Evolutionary conservation across 2,113 vertebrate genomes (phyloP).

Genomic region (Hypocryptadius cinnamomeus): DNA sequence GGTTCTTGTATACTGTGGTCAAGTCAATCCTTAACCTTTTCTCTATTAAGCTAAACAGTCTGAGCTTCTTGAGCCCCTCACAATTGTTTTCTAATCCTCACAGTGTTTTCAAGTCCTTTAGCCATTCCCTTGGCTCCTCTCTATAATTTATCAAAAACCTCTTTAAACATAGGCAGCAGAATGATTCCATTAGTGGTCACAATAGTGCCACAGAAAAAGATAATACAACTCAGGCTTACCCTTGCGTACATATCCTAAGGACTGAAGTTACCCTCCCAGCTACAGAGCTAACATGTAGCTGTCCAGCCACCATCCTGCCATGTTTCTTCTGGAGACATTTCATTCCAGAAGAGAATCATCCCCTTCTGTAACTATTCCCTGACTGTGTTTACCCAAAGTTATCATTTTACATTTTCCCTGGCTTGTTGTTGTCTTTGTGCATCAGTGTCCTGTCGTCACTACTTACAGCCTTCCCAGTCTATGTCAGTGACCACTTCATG

Average conservation of each 20-base stretch:
- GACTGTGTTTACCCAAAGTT: background rate
- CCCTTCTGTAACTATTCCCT: background rate
- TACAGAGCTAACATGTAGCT: background rate
- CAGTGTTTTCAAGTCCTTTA: constrained; percentile 45
- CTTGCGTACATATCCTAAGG: background rate
- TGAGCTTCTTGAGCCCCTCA: constrained; percentile 60
- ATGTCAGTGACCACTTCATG: background rate
- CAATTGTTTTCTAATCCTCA: constrained; percentile 60
- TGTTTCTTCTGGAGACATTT: background rate
- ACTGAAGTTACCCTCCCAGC: background rate
- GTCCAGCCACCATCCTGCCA: background rate
- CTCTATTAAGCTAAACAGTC: constrained; percentile 55
- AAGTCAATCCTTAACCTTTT: constrained; percentile 60
- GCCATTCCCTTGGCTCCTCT: constrained; percentile 31
- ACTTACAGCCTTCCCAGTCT: background rate
- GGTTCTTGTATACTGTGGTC: constrained; percentile 38
- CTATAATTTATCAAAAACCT: constrained; percentile 56
- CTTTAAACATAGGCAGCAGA: constrained; percentile 44
- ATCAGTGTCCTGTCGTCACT: background rate
- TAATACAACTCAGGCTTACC: background rate
- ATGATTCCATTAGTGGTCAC: constrained; percentile 40
- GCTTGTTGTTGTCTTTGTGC: background rate
- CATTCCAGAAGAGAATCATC: background rate
- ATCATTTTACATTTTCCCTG: background rate
- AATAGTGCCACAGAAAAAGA: constrained; percentile 13